Evolutionary conservation across 2,888 invertebrate species (phyloP), one percentile per base, ranked within the genome.

Genomic region (Eupithecia tripunctaria): DNA sequence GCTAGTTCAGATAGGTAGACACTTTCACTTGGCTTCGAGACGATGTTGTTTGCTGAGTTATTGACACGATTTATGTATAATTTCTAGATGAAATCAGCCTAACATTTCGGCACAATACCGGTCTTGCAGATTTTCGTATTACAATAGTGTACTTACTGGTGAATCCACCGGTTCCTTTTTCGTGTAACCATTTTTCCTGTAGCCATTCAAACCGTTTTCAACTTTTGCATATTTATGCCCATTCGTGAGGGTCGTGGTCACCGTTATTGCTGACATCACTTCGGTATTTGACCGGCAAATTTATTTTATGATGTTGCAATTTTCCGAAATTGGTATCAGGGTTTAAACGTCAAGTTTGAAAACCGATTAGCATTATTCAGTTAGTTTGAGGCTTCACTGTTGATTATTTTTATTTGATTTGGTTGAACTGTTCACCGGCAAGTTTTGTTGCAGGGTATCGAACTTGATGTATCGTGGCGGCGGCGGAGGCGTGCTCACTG

Each of bases 191-290:
- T 93, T 93, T 83, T 91, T 93, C 80, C 90, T 90, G 83, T 89
- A 91, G 68, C 91, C 91, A 73, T 91, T 91, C 67, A 89, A 78
- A 72, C 86, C 85, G 41, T 86, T 88, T 82, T 92, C 92, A 80
- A 90, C 75, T 81, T 90, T 91, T 69, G 90, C 90, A 78, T 90
- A 91, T 76, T 85, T 81, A 81, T 89, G 91, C 76, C 91, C 91
- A 76, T 92, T 91, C 56, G 88, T 90, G 71, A 92, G 86, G 67
- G 91, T 92, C 63, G 92, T 91, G 68, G 93, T 92, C 84, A 93
- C 86, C 75, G 93, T 93, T 76, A 92, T 79, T 74, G 93, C 86
- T 84, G 93, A 91, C 92, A 93, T 92, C 81, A 83, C 89, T 76
- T 82, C 86, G 76, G 78, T 79, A 60, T 81, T 73, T 73, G 66